These are phyloP conservation scores for Todiramphus saurophagus DNA, from an alignment of 2,113 vertebrate species.

Conservation along the genomic window DNA sequence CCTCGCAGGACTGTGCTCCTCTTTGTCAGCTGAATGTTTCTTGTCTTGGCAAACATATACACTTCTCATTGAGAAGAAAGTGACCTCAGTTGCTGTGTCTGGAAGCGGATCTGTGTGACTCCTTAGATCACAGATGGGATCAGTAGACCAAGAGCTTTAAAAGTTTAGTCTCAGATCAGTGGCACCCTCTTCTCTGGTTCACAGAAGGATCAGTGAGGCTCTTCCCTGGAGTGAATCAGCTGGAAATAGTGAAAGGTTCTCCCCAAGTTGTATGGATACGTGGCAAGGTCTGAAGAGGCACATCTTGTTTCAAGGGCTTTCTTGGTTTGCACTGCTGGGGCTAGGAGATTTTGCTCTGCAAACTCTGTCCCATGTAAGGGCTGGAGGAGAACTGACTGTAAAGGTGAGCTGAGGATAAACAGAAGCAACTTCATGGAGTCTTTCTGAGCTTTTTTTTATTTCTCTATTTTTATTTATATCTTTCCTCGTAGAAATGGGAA, in stretches of 20 bases:
- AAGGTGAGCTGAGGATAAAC: neutral
- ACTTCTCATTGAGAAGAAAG: neutral
- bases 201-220: neutral
- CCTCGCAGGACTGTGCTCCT: neutral
- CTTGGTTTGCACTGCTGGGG: neutral
- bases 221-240: neutral
- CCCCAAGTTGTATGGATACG: neutral
- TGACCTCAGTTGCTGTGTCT: neutral
- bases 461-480: slow-evolving; percentile 7
- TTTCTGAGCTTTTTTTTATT: neutral
- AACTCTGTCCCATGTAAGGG: neutral
- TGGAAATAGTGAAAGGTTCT: neutral
- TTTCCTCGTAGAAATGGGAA: neutral
- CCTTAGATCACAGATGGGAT: neutral
- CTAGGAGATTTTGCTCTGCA: neutral
- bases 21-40: neutral
- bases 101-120: neutral
- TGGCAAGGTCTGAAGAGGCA: neutral
- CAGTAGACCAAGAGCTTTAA: neutral
- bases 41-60: neutral
- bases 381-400: neutral
- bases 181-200: neutral
- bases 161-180: neutral
- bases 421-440: neutral
- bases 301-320: neutral